Base-by-base conservation (phyloP, 2,113 vertebrate species). In the Diphyllodes magnificus region DNA sequence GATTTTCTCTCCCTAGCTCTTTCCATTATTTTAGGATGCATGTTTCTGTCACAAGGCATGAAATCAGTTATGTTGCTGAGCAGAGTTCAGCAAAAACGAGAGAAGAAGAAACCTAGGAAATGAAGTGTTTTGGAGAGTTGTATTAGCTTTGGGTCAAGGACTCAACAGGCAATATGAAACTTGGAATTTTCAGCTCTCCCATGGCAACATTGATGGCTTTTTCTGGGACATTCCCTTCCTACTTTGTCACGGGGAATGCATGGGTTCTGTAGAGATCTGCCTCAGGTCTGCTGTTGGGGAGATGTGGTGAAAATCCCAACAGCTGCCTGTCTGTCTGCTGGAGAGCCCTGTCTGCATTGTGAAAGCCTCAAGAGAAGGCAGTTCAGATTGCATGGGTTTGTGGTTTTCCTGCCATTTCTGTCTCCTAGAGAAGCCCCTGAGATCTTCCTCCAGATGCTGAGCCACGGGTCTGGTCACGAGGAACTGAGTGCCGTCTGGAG, bases 401-500 rank as follows among this genome's bases (percentile, higher is more conserved):
- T 56, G 72, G 82, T 84, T 96, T 82, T 17, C 49, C 22, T 93
- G 66, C 15, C 63, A 23, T 88, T 84, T 56, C 42, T 64, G 68
- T 68, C 51, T 83, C 54, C 42, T 35, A 60, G 37, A 89, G 88
- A 87, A 86, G 37, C 39, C 35, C 45, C 5, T n/a, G 27, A 76
- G 53, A 39, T 76, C 27, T 85, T 81, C 21, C n/a, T 64, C 23
- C 37, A 79, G 66, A 47, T 47, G n/a, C 68, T 83, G 66, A 93
- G 60, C 54, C 82, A 37, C 0, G 3, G 9, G 76, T 30, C n/a
- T 31, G 24, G 49, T 95, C 92, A 88, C 2, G 1, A 60, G 90
- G 69, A 68, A 15, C 42, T 44, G 54, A 64, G 47, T 0, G 0
- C 15, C 0, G 0, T 54, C 31, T 85, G 70, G 39, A 77, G 30